Percentiles rank a stretch among this genome's conserved stretches.
Evolutionary conservation across 2,888 invertebrate species (phyloP).

Genomic region (Lithophane socia): DNA sequence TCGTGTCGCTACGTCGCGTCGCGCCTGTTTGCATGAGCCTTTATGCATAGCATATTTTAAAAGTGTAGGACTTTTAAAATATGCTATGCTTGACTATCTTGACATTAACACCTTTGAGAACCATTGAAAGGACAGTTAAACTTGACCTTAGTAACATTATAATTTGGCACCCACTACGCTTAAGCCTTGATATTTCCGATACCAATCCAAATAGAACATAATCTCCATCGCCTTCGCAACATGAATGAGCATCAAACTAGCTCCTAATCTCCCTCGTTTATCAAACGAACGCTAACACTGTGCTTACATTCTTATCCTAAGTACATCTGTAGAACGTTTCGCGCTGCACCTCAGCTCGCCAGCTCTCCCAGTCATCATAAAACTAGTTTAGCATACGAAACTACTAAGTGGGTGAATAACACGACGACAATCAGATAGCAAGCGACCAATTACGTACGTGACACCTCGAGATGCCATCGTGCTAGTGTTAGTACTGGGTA

Average conservation of each 20-base stretch:
- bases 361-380: slow-evolving; percentile 56
- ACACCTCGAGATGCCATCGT: slow-evolving; percentile 83
- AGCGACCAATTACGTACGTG: slow-evolving; percentile 88
- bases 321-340: slow-evolving; percentile 75
- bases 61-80: too few species aligned
- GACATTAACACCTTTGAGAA: slow-evolving; percentile 14
- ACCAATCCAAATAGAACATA: slow-evolving; percentile 17
- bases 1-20: too few species aligned
- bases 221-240: slow-evolving; percentile 30
- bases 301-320: slow-evolving; percentile 76
- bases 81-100: too few species aligned
- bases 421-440: slow-evolving; percentile 80
- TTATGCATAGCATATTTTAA: too few species aligned
- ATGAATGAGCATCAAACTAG: slow-evolving; percentile 80
- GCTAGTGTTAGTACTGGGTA: slow-evolving; percentile 81
- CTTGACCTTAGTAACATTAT: slow-evolving; percentile 2
- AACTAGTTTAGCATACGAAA: slow-evolving; percentile 87
- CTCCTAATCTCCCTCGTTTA: slow-evolving; percentile 78
- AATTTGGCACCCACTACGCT: slow-evolving; percentile 33
- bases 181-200: slow-evolving; percentile 22
- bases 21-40: too few species aligned
- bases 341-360: slow-evolving; percentile 75
- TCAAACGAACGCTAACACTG: slow-evolving; percentile 79
- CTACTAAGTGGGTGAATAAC: slow-evolving; percentile 82
- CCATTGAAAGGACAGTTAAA: not conserved